Evolutionary conservation across 2,113 vertebrate genomes (phyloP), one percentile per base, ranked within the genome.

Genomic region (Passer montanus): DNA sequence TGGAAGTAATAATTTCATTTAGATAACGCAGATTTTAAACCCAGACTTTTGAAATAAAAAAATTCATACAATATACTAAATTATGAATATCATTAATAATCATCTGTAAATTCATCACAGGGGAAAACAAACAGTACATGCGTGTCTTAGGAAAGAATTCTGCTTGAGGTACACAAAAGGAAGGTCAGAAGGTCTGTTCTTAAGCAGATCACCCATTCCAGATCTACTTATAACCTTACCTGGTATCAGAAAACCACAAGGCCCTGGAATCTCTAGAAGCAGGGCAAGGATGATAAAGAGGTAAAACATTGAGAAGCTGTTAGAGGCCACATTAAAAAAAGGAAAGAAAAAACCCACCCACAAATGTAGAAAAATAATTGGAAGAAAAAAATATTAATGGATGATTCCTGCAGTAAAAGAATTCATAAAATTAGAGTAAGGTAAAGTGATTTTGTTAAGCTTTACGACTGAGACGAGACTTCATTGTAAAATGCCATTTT

Each of bases 171-270:
- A 95, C 82, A 97, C 79, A 52, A 20, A 78, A 93, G 97, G 92
- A 26, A 89, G 81, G 96, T 90, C 92, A 87, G 96, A 97, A 90
- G 97, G 97, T 95, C 90, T 62, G 24, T 76, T 91, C 68, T 91
- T 85, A 87, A 84, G 62, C 83, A 93, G 83, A 93, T 81, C 60
- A 95, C 33, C 73, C 56, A 44, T 46, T 96, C 67, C 59, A 95
- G 92, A 94, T 96, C 95, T 92, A 92, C 90, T 86, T 86, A 90
- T 70, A 97, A 96, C 97, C 98, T 99, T 99, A 99, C 99, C 99
- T 99, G 98, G 97, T 94, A 98, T 98, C 94, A 98, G 98, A 98
- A 98, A 98, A 98, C 99, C 99, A 99, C 99, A 99, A 98, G 98
- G 98, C 98, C 99, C 99, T 96, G 98, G 98, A 96, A 99, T 98